Base-by-base conservation (phyloP, 1,140 invertebrate genomes). In the Steinernema khuongi region DNA sequence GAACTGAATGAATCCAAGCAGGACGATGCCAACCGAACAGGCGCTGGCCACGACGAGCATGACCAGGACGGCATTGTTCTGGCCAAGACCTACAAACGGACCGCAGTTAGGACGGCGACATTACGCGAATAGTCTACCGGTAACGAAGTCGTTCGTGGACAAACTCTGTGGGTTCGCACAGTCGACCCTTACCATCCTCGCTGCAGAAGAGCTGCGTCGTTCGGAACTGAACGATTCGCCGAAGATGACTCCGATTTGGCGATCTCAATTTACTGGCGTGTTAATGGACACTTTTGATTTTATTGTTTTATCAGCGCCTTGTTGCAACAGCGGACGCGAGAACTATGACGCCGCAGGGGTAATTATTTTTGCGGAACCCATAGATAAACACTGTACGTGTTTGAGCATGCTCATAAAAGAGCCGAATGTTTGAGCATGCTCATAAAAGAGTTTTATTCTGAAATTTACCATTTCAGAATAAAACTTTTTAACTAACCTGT, bases 371-470 rank as follows among this genome's bases (percentile, higher is more conserved):
- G 50, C 22, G 7, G 14, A 60, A 26, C 26, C 4, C 50, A 4
- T 22, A 60, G 50, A 60, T 60, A 60, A 60, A 60, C 50, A 22
- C 26, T 60, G n/a, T n/a, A n/a, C n/a, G n/a, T n/a, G n/a, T n/a
- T n/a, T n/a, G n/a, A n/a, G n/a, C n/a, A n/a, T n/a, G n/a, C n/a
- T n/a, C n/a, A n/a, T n/a, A n/a, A n/a, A n/a, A n/a, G n/a, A n/a
- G n/a, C n/a, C n/a, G n/a, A n/a, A n/a, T n/a, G n/a, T n/a, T n/a
- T n/a, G n/a, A n/a, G n/a, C n/a, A n/a, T n/a, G n/a, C n/a, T n/a
- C n/a, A n/a, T n/a, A n/a, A n/a, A n/a, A n/a, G n/a, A n/a, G n/a
- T n/a, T n/a, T n/a, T n/a, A n/a, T n/a, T n/a, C n/a, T n/a, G n/a
- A n/a, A n/a, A n/a, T n/a, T n/a, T n/a, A n/a, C n/a, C n/a, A n/a